Percentiles rank a stretch among this genome's conserved stretches.
Conservation (phyloP, 64 coral and sea anemone species). For the Acropora tenuis region DNA sequence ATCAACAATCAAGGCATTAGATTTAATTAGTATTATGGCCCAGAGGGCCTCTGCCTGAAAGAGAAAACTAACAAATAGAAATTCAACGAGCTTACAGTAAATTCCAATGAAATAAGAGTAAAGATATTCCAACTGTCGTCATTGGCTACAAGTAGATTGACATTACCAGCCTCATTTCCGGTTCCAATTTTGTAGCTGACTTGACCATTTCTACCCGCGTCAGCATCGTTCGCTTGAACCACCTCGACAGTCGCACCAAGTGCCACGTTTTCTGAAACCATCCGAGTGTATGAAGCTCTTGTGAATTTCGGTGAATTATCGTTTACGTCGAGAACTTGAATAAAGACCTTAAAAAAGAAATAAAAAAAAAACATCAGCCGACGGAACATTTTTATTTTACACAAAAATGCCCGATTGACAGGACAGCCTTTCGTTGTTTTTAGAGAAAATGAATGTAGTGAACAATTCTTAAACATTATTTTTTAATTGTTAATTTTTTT, state of each 20-base stretch:
- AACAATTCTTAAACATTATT: too few species aligned
- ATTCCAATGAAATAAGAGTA: too few species aligned
- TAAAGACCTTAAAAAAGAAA: conserved; percentile 15
- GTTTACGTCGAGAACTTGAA: conserved; percentile 82
- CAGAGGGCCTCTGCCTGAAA: too few species aligned
- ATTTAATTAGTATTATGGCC: too few species aligned
- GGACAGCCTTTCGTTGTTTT: too few species aligned
- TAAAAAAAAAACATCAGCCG: background rate
- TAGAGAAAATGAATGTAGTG: too few species aligned
- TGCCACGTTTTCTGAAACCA: conserved; percentile 70
- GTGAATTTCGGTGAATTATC: conserved; percentile 88
- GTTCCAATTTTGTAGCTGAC: conserved; percentile 70
- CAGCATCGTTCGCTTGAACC: conserved; percentile 73
- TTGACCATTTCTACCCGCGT: conserved; percentile 70
- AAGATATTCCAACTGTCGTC: too few species aligned
- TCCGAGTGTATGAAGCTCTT: conserved; percentile 68
- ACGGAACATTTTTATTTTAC: background rate
- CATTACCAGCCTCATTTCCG: conserved; percentile 77
- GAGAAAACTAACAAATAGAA: too few species aligned
- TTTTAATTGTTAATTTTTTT: too few species aligned
- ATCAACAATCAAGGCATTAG: background rate
- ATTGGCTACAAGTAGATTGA: too few species aligned
- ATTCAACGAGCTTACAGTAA: too few species aligned
- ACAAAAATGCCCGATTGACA: background rate
- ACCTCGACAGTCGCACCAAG: conserved; percentile 76